phyloP scores from a whole-genome alignment of 2,113 vertebrate species.

The Lepus americanus region DNA sequence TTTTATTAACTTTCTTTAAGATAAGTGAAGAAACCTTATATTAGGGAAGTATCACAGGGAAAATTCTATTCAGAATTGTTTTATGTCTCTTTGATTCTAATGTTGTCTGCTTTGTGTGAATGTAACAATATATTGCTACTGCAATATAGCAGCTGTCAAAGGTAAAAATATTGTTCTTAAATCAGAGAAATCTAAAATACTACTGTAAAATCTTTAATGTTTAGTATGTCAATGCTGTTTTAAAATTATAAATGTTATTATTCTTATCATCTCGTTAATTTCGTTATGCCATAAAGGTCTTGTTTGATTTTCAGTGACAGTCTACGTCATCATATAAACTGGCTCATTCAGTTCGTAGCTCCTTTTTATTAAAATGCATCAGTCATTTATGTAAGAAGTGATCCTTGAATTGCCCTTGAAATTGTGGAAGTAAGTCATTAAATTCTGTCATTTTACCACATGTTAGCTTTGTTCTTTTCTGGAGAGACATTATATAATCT shows the following conservation, averaged over 20 bases:
- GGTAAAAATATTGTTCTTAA: background rate
- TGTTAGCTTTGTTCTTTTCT: slow-evolving; percentile 65
- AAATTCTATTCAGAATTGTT: background rate
- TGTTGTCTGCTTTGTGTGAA: background rate
- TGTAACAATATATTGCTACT: background rate
- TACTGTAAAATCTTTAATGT: background rate
- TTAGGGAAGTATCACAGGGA: background rate
- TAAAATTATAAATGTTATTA: background rate
- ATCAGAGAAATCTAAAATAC: background rate
- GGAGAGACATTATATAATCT: slow-evolving; percentile 63
- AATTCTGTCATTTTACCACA: slow-evolving; percentile 67
- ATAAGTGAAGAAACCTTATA: background rate
- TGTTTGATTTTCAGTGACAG: slow-evolving; percentile 56
- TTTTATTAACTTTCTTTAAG: slow-evolving; percentile 30
- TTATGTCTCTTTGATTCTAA: background rate
- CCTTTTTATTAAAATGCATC: slow-evolving; percentile 72
- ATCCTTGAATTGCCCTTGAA: slow-evolving; percentile 68
- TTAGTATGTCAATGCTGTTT: background rate
- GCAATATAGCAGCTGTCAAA: background rate
- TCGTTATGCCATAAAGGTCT: slow-evolving; percentile 5
- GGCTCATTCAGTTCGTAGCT: slow-evolving; percentile 61
- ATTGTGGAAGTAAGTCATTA: slow-evolving; percentile 68
- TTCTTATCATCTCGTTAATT: slow-evolving; percentile 46
- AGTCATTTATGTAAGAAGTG: slow-evolving; percentile 57
- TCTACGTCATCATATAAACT: slow-evolving; percentile 31